These are phyloP conservation scores for Gadus chalcogrammus DNA, from an alignment of 2,113 vertebrate species.

Conservation along the genomic window DNA sequence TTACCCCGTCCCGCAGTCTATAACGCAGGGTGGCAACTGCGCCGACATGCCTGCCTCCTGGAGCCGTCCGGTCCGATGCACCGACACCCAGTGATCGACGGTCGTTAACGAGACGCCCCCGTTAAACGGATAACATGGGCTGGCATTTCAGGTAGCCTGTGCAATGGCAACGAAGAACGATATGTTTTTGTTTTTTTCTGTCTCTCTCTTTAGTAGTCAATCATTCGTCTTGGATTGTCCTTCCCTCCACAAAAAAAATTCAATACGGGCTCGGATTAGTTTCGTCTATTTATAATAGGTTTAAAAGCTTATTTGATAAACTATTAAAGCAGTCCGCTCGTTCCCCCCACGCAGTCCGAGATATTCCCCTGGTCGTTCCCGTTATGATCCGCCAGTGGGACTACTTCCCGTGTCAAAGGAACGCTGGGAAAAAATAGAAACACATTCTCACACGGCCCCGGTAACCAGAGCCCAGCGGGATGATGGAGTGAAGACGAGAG, in stretches of 20 bases:
- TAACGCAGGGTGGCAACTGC: conserved; percentile 88
- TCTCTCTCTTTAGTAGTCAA: no score
- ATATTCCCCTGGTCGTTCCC: not conserved
- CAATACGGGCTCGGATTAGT: not conserved
- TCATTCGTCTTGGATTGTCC: no score
- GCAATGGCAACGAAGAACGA: no score
- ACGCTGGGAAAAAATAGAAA: conserved; percentile 33
- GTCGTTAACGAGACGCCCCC: not conserved
- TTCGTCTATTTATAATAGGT: no score
- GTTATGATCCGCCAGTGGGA: conserved; percentile 3
- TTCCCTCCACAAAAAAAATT: no score
- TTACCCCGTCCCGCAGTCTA: conserved; percentile 93
- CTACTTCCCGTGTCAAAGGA: conserved; percentile 38
- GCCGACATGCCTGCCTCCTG: conserved; percentile 76
- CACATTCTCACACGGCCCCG: conserved; percentile 26
- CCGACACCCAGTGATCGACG: not conserved
- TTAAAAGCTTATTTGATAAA: no score
- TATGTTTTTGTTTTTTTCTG: no score
- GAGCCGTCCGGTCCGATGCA: conserved; percentile 5
- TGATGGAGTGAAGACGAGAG: not conserved
- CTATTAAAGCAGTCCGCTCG: no score
- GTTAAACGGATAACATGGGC: no score
- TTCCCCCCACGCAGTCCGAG: not conserved
- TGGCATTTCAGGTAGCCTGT: no score
- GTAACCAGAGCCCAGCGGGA: conserved; percentile 22